Evolutionary conservation across 2,888 invertebrate genomes (phyloP), one percentile per base, ranked within the genome.

Genomic region (Scaptomyza polygonia): DNA sequence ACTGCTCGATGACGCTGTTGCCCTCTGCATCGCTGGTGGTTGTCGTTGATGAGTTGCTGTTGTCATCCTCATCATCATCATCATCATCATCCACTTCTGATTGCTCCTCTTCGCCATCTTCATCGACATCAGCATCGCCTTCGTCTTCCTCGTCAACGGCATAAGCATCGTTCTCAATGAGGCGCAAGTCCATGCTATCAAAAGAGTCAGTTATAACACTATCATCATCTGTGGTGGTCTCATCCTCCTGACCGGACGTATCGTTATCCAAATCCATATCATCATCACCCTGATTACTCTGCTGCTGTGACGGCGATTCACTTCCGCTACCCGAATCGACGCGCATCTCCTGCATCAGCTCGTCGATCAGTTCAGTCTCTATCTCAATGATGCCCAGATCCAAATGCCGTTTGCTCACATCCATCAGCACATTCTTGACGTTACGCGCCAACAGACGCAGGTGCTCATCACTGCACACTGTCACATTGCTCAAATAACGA

Each of bases 291-390:
- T 68, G 75, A 3, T 73, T 57, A 36, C 78, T 82, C 3, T 80
- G 82, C 3, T 82, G 77, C 3, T 81, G 77, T 21, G 73, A 47
- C 39, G 69, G 53, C 8, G 79, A 77, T 14, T 76, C 81, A 30
- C 57, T 66, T 57, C 57, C 51, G 44, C 65, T 67, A 29, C 68
- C 68, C 12, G 72, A 49, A 42, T 79, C 74, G 12, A 89, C 73
- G 64, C 89, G 89, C 57, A 91, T 87, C 57, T 91, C 91, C 9
- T 86, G 85, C 64, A 91, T 87, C 30, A 91, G 65, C 51, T 91
- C 91, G 54, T 86, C 86, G 12, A 91, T 71, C 43, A 91, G 56
- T 53, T 91, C 91, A 39, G 88, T 87, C 76, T 91, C 91, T 34
- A 91, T 88, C 47, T 88, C 87, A 18, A 68, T 67, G 34, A 91